phyloP scores from a whole-genome alignment of 2,113 vertebrate genomes.

The Indicator indicator region DNA sequence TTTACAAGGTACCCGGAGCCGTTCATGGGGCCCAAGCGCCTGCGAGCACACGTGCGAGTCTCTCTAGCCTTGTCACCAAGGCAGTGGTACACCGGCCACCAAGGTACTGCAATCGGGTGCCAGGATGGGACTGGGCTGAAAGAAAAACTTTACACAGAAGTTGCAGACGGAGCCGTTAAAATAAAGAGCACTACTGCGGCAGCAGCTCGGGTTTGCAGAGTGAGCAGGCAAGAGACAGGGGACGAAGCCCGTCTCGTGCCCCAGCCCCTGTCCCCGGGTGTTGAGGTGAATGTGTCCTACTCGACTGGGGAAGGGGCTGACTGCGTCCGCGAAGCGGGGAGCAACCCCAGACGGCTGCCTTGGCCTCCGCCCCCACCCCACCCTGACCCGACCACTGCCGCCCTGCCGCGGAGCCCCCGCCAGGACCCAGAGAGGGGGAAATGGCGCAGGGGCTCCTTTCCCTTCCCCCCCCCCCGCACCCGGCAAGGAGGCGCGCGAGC shows the following conservation, averaged over 20 bases:
- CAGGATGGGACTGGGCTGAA: not conserved
- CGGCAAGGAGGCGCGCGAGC: not conserved
- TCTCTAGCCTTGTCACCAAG: fast-evolving
- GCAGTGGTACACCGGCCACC: too few relatives aligned
- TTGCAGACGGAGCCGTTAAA: not conserved
- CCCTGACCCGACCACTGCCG: too few relatives aligned
- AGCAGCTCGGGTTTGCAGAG: not conserved
- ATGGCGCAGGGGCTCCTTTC: fast-evolving
- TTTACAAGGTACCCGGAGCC: fast-evolving
- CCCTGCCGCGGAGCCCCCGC: not conserved
- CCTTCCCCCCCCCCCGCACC: not conserved
- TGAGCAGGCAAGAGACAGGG: not conserved
- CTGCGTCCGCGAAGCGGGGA: not conserved
- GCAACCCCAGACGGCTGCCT: not conserved
- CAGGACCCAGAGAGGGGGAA: fast-evolving
- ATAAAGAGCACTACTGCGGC: fast-evolving
- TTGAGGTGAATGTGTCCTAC: fast-evolving
- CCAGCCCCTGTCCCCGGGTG: too few relatives aligned
- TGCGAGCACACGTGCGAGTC: fast-evolving
- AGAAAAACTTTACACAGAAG: not conserved
- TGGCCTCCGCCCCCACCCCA: not conserved
- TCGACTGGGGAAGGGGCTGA: not conserved
- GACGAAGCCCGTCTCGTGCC: fast-evolving
- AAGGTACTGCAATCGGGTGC: fast-evolving
- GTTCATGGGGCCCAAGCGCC: not conserved